Evolutionary conservation across 1,140 invertebrate species (phyloP).

Genomic region (Papilio dardanus): DNA sequence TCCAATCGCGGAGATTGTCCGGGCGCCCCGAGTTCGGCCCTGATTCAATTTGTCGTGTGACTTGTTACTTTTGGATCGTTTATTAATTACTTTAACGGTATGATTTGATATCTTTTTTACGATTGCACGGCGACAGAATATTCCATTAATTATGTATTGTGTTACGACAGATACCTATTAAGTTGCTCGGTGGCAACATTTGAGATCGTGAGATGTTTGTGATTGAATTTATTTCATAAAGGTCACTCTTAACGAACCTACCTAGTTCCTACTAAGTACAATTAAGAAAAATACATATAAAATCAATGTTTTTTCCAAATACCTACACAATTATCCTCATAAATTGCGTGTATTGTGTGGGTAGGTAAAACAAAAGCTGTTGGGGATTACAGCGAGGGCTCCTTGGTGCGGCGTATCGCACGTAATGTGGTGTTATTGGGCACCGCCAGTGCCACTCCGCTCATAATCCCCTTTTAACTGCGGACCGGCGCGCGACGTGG

Average conservation of each 20-base stretch:
- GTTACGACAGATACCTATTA: not conserved
- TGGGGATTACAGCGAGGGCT: slow-evolving; percentile 61
- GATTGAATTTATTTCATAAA: too few species aligned
- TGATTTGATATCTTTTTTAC: slow-evolving; percentile 19
- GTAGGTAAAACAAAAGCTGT: slow-evolving; percentile 52
- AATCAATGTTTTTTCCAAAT: too few species aligned
- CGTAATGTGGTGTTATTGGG: slow-evolving; percentile 72
- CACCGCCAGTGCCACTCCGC: slow-evolving; percentile 70
- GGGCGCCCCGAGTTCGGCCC: slow-evolving; percentile 63
- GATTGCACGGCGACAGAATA: slow-evolving; percentile 17
- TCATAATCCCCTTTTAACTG: slow-evolving; percentile 79
- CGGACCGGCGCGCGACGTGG: slow-evolving; percentile 63
- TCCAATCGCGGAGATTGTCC: slow-evolving; percentile 77
- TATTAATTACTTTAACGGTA: slow-evolving; percentile 35
- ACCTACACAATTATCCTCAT: too few species aligned
- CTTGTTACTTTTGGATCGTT: slow-evolving; percentile 48
- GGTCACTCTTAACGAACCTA: too few species aligned
- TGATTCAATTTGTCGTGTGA: slow-evolving; percentile 76
- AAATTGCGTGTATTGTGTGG: slow-evolving; percentile 3
- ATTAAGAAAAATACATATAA: too few species aligned
- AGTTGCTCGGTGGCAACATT: too few species aligned
- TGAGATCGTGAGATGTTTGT: too few species aligned
- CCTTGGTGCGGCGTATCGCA: slow-evolving; percentile 55
- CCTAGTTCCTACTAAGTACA: too few species aligned
- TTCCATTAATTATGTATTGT: slow-evolving; percentile 11